A percentile compares a stretch with the other conserved stretches of the same genome.
phyloP scores from a whole-genome alignment of 2,113 vertebrate species.

The Aepyceros melampus region DNA sequence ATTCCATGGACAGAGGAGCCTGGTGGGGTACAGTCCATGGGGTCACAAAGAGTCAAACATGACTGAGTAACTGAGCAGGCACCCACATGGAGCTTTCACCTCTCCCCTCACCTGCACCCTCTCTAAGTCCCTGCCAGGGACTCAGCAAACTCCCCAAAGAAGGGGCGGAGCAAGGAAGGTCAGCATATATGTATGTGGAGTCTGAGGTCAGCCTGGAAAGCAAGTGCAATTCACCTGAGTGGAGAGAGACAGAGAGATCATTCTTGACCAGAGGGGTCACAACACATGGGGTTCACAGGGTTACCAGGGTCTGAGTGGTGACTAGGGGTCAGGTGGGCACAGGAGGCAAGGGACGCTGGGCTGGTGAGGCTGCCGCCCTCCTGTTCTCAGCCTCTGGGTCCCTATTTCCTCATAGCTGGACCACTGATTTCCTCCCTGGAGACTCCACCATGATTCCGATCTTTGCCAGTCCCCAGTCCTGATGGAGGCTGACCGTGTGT shows the following conservation, averaged over 20 bases:
- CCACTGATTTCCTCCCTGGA: not conserved
- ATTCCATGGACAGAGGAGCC: not conserved
- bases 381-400: not conserved
- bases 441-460: not conserved
- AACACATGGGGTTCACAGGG: not conserved
- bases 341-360: not conserved
- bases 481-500: not conserved
- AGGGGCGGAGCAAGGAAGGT: not conserved
- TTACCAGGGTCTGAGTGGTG: not conserved
- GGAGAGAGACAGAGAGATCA: not conserved
- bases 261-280: not conserved
- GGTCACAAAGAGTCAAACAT: not conserved
- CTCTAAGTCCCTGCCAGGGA: not conserved
- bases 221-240: not conserved
- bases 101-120: not conserved
- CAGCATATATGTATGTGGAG: not conserved
- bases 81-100: not conserved
- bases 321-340: not conserved
- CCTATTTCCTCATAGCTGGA: not conserved
- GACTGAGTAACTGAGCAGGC: not conserved
- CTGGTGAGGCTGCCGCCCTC: not conserved
- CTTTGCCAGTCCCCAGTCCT: not conserved
- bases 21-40: not conserved
- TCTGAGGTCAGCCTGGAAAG: not conserved
- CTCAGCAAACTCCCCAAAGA: not conserved